Conservation (phyloP, 2,888 invertebrate species). For the Lymantria monacha region DNA sequence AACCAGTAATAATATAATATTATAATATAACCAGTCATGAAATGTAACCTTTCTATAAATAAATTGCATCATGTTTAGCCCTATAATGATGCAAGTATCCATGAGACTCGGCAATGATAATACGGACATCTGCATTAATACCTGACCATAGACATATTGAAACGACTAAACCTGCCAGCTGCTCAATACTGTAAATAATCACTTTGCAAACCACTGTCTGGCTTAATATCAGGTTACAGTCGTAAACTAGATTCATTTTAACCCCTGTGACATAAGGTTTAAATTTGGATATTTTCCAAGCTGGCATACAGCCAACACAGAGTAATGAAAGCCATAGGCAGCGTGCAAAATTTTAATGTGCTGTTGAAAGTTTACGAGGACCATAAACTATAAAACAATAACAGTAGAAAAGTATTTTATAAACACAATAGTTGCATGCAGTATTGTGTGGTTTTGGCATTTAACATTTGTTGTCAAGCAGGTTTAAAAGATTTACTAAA, state of each 20-base stretch:
- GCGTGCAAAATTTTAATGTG: slow-evolving; percentile 42
- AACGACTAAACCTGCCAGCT: slow-evolving; percentile 14
- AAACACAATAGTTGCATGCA: too few species aligned
- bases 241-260: slow-evolving; percentile 26
- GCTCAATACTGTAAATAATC: slow-evolving; percentile 39
- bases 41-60: too few species aligned
- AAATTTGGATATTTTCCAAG: slow-evolving; percentile 20
- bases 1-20: too few species aligned
- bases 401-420: neutral
- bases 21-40: too few species aligned
- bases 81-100: too few species aligned
- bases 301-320: slow-evolving; percentile 37
- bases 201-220: slow-evolving; percentile 26
- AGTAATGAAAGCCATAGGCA: slow-evolving; percentile 39
- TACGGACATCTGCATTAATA: too few species aligned
- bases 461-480: too few species aligned
- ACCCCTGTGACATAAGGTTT: slow-evolving; percentile 20
- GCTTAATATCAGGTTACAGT: slow-evolving; percentile 15
- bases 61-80: too few species aligned
- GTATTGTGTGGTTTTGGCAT: too few species aligned
- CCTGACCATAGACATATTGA: neutral
- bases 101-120: too few species aligned
- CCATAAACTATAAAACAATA: neutral
- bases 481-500: too few species aligned
- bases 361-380: slow-evolving; percentile 29